Percentiles rank a stretch among this genome's conserved stretches.
phyloP scores from a whole-genome alignment of 1,140 invertebrate genomes.

The Coboldia fuscipes region DNA sequence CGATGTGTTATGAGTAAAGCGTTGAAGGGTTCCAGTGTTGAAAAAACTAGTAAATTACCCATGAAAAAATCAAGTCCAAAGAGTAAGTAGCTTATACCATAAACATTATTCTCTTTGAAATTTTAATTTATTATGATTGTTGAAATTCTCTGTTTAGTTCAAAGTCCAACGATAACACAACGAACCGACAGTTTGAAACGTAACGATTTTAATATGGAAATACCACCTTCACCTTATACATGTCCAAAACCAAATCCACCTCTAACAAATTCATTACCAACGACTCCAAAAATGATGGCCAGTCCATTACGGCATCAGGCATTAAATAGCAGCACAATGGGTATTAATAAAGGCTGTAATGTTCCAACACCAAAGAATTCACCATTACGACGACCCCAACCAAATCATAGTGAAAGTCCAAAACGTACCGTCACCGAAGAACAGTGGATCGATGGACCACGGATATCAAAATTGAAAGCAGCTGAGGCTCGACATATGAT shows the following conservation, averaged over 20 bases:
- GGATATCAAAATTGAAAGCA: conserved; percentile 63
- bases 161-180: conserved; percentile 12
- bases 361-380: conserved; percentile 32
- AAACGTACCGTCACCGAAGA: conserved; percentile 40
- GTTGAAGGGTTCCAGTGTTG: conserved; percentile 47
- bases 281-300: conserved; percentile 7
- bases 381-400: conserved; percentile 23
- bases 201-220: conserved; percentile 5
- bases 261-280: too few species aligned
- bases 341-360: conserved; percentile 17
- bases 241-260: conserved; percentile 2
- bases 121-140: conserved; percentile 5
- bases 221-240: conserved; percentile 2
- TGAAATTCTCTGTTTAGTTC: conserved; percentile 1
- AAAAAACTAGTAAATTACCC: conserved; percentile 33
- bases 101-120: conserved; percentile 37
- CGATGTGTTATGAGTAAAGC: conserved; percentile 56
- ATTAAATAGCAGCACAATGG: conserved; percentile 5
- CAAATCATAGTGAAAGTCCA: conserved; percentile 14
- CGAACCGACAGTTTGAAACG: conserved; percentile 14
- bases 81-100: conserved; percentile 28
- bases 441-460: conserved; percentile 89
- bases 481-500: conserved; percentile 57
- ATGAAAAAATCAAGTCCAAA: conserved; percentile 16
- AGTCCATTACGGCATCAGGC: conserved; percentile 3